phyloP scores from a whole-genome alignment of 2,797 vertebrate species.

The Furcifer pardalis region DNA sequence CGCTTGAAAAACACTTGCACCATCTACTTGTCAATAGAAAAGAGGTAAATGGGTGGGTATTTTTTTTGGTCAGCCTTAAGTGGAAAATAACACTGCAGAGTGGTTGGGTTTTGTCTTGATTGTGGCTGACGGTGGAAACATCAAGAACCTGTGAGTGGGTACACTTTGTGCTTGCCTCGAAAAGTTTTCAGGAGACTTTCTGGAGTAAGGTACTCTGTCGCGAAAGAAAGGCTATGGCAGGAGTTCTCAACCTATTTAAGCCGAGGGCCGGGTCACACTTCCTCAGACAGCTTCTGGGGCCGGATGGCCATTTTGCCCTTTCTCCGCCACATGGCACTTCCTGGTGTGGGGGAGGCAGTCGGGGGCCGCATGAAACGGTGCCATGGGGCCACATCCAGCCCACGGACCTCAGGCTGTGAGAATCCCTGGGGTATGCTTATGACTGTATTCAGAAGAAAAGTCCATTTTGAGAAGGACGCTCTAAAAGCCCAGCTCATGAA shows the following conservation, averaged over 20 bases:
- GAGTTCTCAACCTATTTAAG: too few relatives aligned
- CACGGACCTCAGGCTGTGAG: too few relatives aligned
- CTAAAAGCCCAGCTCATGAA: background rate
- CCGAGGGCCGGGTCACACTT: too few relatives aligned
- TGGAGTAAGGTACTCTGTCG: background rate
- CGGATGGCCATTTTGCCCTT: too few relatives aligned
- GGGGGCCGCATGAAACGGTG: too few relatives aligned
- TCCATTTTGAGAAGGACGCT: background rate
- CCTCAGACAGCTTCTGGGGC: too few relatives aligned
- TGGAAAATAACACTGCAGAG: background rate
- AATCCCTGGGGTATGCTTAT: too few relatives aligned
- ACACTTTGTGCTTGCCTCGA: background rate
- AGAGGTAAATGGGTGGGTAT: slow-evolving; percentile 80
- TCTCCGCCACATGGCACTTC: too few relatives aligned
- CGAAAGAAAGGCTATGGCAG: background rate
- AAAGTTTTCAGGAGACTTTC: background rate
- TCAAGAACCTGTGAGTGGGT: background rate
- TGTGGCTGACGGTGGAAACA: background rate
- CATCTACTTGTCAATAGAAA: slow-evolving; percentile 87
- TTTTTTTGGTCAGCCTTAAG: background rate
- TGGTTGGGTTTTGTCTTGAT: background rate
- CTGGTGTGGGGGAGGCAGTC: too few relatives aligned
- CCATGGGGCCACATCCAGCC: too few relatives aligned
- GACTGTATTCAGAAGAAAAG: background rate
- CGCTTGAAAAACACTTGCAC: slow-evolving; percentile 78